Evolutionary conservation across 1,140 invertebrate genomes (phyloP).

Genomic region (Eciton burchellii): DNA sequence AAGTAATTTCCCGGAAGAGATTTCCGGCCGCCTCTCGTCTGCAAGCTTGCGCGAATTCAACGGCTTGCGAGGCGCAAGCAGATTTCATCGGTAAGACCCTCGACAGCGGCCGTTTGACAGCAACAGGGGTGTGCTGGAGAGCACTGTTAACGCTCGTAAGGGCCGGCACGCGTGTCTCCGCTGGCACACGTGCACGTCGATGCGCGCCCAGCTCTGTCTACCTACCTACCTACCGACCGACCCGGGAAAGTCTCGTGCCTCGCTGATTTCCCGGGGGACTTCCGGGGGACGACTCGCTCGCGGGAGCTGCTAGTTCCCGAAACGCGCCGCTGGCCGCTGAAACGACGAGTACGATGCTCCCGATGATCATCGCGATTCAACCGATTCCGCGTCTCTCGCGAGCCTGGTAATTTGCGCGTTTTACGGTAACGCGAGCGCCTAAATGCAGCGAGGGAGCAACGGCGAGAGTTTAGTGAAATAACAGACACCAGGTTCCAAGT

Average conservation of each 20-base stretch:
- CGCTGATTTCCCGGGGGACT: conserved; percentile 83
- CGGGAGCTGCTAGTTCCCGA: conserved; percentile 56
- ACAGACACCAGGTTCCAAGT: not conserved
- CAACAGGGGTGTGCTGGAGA: conserved; percentile 27
- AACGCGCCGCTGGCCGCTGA: conserved; percentile 37
- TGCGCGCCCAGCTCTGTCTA: conserved; percentile 41
- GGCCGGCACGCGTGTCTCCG: conserved; percentile 48
- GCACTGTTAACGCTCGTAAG: conserved; percentile 67
- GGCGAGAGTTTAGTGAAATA: not conserved
- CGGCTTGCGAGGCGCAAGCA: not conserved
- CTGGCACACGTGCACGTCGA: conserved; percentile 44
- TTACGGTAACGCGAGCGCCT: not conserved
- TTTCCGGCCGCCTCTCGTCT: not conserved
- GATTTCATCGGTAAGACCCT: not conserved
- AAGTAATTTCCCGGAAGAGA: not conserved
- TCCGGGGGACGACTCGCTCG: conserved; percentile 65
- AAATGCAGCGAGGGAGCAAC: not conserved
- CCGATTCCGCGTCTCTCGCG: conserved; percentile 43
- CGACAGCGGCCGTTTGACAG: conserved; percentile 9
- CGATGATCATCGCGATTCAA: conserved; percentile 55
- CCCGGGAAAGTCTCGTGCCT: conserved; percentile 77
- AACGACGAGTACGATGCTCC: conserved; percentile 51
- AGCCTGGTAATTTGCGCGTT: not conserved
- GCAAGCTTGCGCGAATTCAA: conserved; percentile 3
- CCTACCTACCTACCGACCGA: conserved; percentile 41